Evolutionary conservation across 2,113 vertebrate genomes (phyloP).

Genomic region (Nibea albiflora): DNA sequence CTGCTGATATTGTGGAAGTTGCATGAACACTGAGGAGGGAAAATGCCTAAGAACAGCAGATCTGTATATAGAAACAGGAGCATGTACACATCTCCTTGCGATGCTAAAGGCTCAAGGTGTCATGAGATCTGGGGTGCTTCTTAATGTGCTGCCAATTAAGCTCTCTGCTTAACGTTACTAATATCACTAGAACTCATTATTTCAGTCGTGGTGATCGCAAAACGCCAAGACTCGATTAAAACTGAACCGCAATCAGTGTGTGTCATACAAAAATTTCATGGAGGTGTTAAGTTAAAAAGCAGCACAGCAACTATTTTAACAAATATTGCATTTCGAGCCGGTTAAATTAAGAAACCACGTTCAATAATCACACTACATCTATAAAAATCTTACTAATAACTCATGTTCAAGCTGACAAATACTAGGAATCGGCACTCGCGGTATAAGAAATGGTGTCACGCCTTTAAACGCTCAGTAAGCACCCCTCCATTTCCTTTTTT

Average conservation of each 20-base stretch:
- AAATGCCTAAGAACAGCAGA: slow-evolving; percentile 49
- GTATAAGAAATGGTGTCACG: not conserved
- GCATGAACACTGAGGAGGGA: slow-evolving; percentile 18
- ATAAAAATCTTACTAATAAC: not conserved
- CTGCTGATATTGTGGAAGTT: slow-evolving; percentile 36
- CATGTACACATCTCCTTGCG: not conserved
- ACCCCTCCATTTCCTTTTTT: not conserved
- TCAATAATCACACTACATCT: not conserved
- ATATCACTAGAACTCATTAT: not conserved
- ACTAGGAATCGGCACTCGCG: not conserved
- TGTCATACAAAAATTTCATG: not conserved
- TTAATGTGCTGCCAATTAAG: slow-evolving; percentile 9
- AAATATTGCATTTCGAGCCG: not conserved
- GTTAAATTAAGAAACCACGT: not conserved
- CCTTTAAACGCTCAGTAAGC: not conserved
- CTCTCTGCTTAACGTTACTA: not conserved
- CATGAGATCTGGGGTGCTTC: not conserved
- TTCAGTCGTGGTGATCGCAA: not conserved
- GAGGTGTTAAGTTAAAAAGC: not conserved
- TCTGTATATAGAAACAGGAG: slow-evolving; percentile 25
- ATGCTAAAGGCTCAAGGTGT: not conserved
- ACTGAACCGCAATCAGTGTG: not conserved
- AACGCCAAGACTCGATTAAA: not conserved
- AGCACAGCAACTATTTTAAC: not conserved
- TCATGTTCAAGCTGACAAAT: not conserved